Evolutionary conservation across 2,113 vertebrate genomes (phyloP).

Genomic region (Asarcornis scutulata): DNA sequence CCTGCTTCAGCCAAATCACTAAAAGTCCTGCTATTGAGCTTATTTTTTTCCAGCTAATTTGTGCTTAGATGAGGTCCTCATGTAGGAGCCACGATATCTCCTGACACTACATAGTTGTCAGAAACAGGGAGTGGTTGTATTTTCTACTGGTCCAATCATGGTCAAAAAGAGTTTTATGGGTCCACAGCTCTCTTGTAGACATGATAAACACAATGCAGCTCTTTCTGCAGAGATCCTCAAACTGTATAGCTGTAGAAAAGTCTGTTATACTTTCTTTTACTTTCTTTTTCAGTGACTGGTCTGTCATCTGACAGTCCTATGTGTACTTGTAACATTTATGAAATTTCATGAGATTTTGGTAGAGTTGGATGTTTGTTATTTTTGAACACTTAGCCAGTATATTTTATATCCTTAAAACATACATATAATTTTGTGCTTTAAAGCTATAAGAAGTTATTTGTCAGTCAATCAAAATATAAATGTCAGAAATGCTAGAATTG

Average conservation of each 20-base stretch:
- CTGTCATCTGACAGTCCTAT: neutral
- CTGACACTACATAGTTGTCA: neutral
- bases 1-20: neutral
- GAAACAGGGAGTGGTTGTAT: neutral
- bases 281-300: neutral
- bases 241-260: neutral
- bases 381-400: slow-evolving; percentile 18
- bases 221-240: neutral
- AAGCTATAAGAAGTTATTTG: slow-evolving; percentile 58
- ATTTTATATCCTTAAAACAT: slow-evolving; percentile 23
- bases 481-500: slow-evolving; percentile 53
- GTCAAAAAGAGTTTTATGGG: neutral
- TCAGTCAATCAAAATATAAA: slow-evolving; percentile 65
- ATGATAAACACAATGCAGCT: neutral
- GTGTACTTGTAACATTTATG: neutral
- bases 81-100: neutral
- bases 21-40: neutral
- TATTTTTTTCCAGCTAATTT: neutral
- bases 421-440: slow-evolving; percentile 46
- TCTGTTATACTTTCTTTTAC: neutral
- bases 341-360: neutral
- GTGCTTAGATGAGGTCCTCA: neutral
- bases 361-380: neutral
- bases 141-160: neutral
- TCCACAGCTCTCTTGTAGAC: neutral